Evolutionary conservation across 2,888 invertebrate genomes (phyloP), one percentile per base, ranked within the genome.

Genomic region (Sisyra terminalis): DNA sequence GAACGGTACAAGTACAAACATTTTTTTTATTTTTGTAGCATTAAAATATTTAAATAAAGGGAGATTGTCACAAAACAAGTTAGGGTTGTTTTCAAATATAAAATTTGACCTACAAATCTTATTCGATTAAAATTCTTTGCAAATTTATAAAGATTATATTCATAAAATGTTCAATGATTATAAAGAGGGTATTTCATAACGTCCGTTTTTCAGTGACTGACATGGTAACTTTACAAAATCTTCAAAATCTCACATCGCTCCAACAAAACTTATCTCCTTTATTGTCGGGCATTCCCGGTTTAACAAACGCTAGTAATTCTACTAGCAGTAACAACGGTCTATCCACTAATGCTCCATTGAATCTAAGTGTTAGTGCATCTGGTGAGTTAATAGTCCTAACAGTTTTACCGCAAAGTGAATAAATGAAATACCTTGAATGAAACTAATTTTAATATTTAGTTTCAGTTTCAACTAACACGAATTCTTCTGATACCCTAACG

Each of bases 341-440:
- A 45, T 75, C 81, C 55, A 79, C 80, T 64, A 81, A 85, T 63
- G 81, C 85, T 45, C 86, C 86, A 29, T 70, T 87, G 52, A 87
- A 87, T 64, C 69, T 87, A 53, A 86, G 84, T 60, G 81, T 86
- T 53, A 80, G 78, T 55, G 61, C 67, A 35, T 61, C 67, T 46
- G 65, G 68, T 68, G 55, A 53, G 45, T 13, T 37, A 43, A 16
- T 29, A 17, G n/a, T 14, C 13, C 7, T 14, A 34, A 2, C 3
- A 34, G 34, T 13, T 32, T 32, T 13, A 5, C 9, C 30, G 10
- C 11, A n/a, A 30, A 30, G 10, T 11, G 30, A n/a, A 11, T n/a
- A 30, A 30, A 30, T 34, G n/a, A 34, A 34, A n/a, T 34, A 2
- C 8, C 7, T 24, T 7, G 7, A 5, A 3, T 24, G 24, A 24